Conservation (phyloP, 1,140 invertebrate species). For the Neotoxoptera formosana region DNA sequence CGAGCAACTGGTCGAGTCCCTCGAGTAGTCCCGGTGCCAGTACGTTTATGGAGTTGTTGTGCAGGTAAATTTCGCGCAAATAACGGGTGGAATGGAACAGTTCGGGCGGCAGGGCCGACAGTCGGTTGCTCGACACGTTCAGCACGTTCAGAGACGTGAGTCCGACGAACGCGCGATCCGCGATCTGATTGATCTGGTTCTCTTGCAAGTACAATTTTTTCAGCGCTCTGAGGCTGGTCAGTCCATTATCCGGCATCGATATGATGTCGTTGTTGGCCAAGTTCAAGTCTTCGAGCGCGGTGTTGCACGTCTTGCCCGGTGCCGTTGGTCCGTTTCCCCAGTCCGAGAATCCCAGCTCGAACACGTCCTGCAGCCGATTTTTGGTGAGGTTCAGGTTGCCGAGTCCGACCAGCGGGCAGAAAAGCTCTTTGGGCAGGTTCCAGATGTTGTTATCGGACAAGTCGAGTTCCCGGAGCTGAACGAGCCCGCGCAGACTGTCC, state of each 20-base stretch:
- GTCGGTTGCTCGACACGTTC: constrained; percentile 86
- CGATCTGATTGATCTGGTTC: constrained; percentile 86
- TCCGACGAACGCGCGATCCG: constrained; percentile 80
- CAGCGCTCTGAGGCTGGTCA: constrained; percentile 77
- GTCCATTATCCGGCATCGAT: constrained; percentile 79
- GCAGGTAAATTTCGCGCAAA: constrained; percentile 76
- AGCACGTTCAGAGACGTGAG: constrained; percentile 80
- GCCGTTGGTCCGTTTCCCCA: constrained; percentile 64
- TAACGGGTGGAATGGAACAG: constrained; percentile 84
- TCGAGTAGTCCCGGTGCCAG: constrained; percentile 82
- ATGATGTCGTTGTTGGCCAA: constrained; percentile 85
- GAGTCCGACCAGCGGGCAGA: constrained; percentile 81
- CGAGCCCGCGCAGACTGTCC: constrained; percentile 75
- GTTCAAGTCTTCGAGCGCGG: constrained; percentile 83
- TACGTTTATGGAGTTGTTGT: constrained; percentile 86
- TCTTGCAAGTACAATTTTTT: constrained; percentile 80
- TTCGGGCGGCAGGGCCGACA: constrained; percentile 83
- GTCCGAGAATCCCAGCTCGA: constrained; percentile 75
- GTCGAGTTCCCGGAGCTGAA: constrained; percentile 82
- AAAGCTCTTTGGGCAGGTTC: constrained; percentile 83
- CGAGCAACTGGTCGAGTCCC: constrained; percentile 83
- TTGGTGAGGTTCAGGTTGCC: constrained; percentile 80
- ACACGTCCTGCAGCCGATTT: constrained; percentile 82
- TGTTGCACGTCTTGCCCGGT: constrained; percentile 69
- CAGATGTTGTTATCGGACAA: constrained; percentile 88